Conservation (phyloP, 2,797 vertebrate genomes). For the Bovichtus variegatus region DNA sequence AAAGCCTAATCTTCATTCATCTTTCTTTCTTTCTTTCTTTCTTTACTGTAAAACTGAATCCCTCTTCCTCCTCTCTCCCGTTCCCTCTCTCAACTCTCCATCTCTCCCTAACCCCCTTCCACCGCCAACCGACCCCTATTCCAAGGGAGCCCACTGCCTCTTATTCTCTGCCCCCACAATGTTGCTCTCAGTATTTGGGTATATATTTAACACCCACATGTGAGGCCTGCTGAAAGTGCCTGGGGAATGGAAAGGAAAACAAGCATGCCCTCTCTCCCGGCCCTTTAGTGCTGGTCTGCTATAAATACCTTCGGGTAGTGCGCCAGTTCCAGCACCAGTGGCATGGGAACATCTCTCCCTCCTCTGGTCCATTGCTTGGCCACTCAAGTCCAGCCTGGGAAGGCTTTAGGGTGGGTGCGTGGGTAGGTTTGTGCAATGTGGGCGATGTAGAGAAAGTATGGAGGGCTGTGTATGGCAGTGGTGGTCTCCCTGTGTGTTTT, state of each 20-base stretch:
- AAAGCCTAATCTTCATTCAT: constrained; percentile 22
- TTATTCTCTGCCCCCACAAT: constrained; percentile 65
- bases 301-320: constrained; percentile 94
- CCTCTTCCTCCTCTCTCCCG: constrained; percentile 37
- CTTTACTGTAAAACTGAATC: constrained; percentile 14
- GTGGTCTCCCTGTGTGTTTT: constrained; percentile 70
- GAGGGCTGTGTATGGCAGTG: constrained; percentile 36
- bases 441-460: constrained; percentile 27
- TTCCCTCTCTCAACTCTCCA: constrained; percentile 15
- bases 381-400: constrained; percentile 82
- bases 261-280: constrained; percentile 92
- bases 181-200: constrained; percentile 84
- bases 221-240: constrained; percentile 86
- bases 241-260: constrained; percentile 98
- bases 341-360: constrained; percentile 94
- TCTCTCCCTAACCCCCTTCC: not conserved
- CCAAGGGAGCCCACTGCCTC: constrained; percentile 51
- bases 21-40: constrained; percentile 75
- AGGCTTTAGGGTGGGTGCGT: constrained; percentile 63
- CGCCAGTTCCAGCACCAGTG: constrained; percentile 91
- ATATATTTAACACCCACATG: constrained; percentile 89
- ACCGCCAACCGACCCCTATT: constrained; percentile 26
- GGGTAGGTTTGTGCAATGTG: constrained; percentile 52
- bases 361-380: constrained; percentile 68
- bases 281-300: constrained; percentile 88